Base-by-base conservation (phyloP, 2,888 invertebrate genomes). In the Strigamia crassipes region DNA sequence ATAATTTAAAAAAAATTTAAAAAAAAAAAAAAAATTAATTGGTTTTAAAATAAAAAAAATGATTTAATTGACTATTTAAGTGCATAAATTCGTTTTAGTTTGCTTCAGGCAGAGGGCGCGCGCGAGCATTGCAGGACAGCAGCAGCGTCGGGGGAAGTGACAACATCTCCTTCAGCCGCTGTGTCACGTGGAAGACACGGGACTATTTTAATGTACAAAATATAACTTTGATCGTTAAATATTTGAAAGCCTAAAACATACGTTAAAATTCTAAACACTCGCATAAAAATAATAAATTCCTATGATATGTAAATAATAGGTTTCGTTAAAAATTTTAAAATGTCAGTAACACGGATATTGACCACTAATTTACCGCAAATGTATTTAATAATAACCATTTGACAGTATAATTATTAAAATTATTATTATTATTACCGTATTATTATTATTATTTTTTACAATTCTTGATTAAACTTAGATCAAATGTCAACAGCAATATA, bases 271-370 rank as follows among this genome's bases (percentile, higher is more conserved):
- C 73, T 73, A 61, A 46, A 41, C 27, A 38, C 23, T 46, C 21
- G 27, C 77, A 81, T 81, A 81, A 81, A 81, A 81, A 81, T 81
- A 81, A 81, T 34, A 41, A 8, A 23, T 21, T 9, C 38, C 10
- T 18, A 0, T 66, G 61, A 66, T 66, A 66, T 66, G 61, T 66
- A 66, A 66, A 66, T 66, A 66, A 66, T 18, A 66, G 61, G 61
- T 66, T 66, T 66, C 61, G 8, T 66, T 51, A n/a, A 46, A n/a
- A 66, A 21, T 66, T 66, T 23, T n/a, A 66, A 2, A 27, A 27
- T 23, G 21, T 23, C 61, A 21, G 61, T 66, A 66, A 66, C 61
- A 66, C 23, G 46, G 38, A 23, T 66, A 66, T 18, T 66, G 61
- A 66, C 21, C 18, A 66, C 61, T 66, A 66, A 1, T 1, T 66